These are phyloP conservation scores for Catharus minimus DNA, from an alignment of 2,113 vertebrate genomes.

Conservation along the genomic window DNA sequence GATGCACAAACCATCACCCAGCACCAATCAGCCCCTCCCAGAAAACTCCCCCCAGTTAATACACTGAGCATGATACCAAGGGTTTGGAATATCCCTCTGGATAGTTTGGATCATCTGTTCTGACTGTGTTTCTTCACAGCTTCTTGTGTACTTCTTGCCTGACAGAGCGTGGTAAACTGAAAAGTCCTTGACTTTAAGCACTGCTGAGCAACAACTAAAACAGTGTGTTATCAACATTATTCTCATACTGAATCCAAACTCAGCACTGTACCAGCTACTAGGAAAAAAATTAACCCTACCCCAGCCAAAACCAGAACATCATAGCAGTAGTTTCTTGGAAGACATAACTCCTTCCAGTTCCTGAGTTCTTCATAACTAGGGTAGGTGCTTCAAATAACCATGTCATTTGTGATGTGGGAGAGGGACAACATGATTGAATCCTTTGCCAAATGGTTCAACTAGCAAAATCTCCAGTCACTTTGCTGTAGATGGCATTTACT, in stretches of 20 bases:
- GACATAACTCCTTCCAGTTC: not conserved
- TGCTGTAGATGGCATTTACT: not conserved
- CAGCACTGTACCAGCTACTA: not conserved
- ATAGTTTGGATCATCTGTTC: not conserved
- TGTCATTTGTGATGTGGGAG: not conserved
- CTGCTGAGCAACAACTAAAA: not conserved
- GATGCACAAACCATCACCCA: not conserved
- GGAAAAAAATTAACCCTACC: not conserved
- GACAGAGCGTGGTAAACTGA: not conserved
- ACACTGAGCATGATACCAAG: not conserved
- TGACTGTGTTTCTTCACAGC: not conserved
- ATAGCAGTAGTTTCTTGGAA: not conserved
- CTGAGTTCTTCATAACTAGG: not conserved
- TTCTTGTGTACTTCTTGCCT: not conserved
- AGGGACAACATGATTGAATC: not conserved
- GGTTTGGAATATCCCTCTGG: not conserved
- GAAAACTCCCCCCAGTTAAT: not conserved
- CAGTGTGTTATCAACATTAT: not conserved
- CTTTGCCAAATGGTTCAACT: not conserved
- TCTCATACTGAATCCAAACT: not conserved
- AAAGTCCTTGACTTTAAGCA: not conserved
- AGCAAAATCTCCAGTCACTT: not conserved
- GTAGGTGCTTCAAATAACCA: not conserved
- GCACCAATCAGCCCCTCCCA: fast-evolving
- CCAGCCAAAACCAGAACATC: not conserved